A percentile compares a stretch with the other conserved stretches of the same genome.
phyloP scores from a whole-genome alignment of 2,888 invertebrate species.

The Unio delphinus region DNA sequence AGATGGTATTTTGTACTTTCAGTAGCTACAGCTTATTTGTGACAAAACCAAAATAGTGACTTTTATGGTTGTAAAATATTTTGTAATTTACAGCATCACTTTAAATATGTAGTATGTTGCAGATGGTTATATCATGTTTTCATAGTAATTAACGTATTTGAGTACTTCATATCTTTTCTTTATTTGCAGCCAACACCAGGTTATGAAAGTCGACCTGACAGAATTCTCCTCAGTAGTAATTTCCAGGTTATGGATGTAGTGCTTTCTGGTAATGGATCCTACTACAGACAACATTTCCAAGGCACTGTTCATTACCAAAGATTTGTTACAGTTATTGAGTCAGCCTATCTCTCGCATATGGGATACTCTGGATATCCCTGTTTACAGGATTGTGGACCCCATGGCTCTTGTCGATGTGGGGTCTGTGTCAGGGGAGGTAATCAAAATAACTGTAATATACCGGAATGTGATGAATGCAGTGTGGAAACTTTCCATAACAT shows the following conservation, averaged over 20 bases:
- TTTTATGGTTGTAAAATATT: no score
- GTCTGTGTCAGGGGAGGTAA: slow-evolving; percentile 58
- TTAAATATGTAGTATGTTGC: no score
- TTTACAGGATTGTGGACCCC: slow-evolving; percentile 65
- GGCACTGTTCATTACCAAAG: slow-evolving; percentile 45
- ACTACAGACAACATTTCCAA: slow-evolving; percentile 45
- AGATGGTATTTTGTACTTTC: neutral
- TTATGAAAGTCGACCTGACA: slow-evolving; percentile 62
- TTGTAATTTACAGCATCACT: no score
- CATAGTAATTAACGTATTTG: no score
- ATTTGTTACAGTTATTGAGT: slow-evolving; percentile 37
- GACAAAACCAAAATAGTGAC: neutral
- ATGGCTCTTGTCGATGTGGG: slow-evolving; percentile 64
- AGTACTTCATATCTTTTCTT: neutral
- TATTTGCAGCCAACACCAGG: slow-evolving; percentile 61
- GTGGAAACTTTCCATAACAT: slow-evolving; percentile 26
- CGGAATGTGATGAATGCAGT: slow-evolving; percentile 56
- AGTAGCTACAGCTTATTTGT: neutral
- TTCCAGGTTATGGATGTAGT: slow-evolving; percentile 25
- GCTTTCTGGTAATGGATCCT: slow-evolving; percentile 46
- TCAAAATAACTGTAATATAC: slow-evolving; percentile 46
- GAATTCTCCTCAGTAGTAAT: slow-evolving; percentile 49
- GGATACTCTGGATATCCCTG: slow-evolving; percentile 57
- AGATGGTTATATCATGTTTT: no score
- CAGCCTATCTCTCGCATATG: slow-evolving; percentile 37